phyloP scores from a whole-genome alignment of 2,797 vertebrate genomes.

The Micromesistius poutassou region DNA sequence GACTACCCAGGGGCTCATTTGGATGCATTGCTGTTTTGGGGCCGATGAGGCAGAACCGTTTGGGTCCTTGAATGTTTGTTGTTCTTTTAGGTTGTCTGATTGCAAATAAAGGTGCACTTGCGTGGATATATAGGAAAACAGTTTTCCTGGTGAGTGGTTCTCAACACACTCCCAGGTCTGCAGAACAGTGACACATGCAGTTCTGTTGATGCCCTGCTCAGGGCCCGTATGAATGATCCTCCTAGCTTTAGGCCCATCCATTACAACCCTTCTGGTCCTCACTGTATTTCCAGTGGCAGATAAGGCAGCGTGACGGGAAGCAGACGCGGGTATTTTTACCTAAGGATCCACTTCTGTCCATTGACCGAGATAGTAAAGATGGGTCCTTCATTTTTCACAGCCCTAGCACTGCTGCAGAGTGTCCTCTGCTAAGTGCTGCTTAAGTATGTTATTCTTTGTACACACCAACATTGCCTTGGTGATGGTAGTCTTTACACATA shows the following conservation, averaged over 20 bases:
- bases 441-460: conserved; percentile 67
- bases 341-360: conserved; percentile 76
- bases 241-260: conserved; percentile 19
- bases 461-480: conserved; percentile 60
- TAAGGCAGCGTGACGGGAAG: conserved; percentile 74
- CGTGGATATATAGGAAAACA: too few relatives aligned
- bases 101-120: too few relatives aligned
- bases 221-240: conserved; percentile 17
- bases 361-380: conserved; percentile 75
- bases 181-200: not conserved
- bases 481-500: conserved; percentile 42
- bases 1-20: too few relatives aligned
- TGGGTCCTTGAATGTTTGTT: not conserved
- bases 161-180: too few relatives aligned
- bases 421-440: conserved; percentile 78
- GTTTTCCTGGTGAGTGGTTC: too few relatives aligned
- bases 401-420: conserved; percentile 54
- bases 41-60: too few relatives aligned
- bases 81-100: not conserved
- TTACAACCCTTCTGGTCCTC: conserved; percentile 35
- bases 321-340: conserved; percentile 77
- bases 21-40: too few relatives aligned
- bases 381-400: conserved; percentile 63
- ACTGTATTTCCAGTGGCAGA: conserved; percentile 69
- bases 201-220: not conserved